These are phyloP conservation scores for Stomatorhinus ivindoensis DNA, from an alignment of 2,113 vertebrate species.

Conservation along the genomic window DNA sequence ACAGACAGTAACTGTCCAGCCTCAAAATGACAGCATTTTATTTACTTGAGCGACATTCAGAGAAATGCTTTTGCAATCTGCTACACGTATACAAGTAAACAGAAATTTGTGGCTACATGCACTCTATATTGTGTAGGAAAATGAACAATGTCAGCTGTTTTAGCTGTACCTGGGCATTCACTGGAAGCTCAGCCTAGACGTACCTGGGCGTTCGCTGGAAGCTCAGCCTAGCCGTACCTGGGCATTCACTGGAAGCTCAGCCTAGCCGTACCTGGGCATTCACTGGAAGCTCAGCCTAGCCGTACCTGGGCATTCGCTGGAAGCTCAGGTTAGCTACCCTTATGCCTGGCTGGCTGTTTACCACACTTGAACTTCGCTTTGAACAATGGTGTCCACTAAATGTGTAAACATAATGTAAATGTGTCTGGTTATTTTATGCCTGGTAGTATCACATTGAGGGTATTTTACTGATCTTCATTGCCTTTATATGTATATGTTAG, in stretches of 20 bases:
- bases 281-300: background rate
- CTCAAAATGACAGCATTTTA: background rate
- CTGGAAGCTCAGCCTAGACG: background rate
- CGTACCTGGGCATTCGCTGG: background rate
- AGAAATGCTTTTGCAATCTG: background rate
- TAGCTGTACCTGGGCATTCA: background rate
- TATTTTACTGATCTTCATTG: background rate
- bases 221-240: background rate
- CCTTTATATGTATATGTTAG: background rate
- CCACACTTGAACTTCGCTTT: too few relatives aligned
- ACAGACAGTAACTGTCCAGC: background rate
- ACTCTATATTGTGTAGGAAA: background rate
- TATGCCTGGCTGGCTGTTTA: too few relatives aligned
- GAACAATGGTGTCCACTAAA: background rate
- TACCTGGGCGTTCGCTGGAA: background rate
- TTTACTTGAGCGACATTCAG: background rate
- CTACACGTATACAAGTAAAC: background rate
- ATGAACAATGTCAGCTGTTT: background rate
- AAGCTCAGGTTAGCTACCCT: background rate
- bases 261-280: background rate
- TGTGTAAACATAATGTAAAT: background rate
- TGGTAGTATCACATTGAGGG: background rate
- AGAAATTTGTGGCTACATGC: background rate
- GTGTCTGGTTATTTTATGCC: background rate
- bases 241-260: background rate